Evolutionary conservation across 2,113 vertebrate species (phyloP), one percentile per base, ranked within the genome.

Genomic region (Danio rerio): DNA sequence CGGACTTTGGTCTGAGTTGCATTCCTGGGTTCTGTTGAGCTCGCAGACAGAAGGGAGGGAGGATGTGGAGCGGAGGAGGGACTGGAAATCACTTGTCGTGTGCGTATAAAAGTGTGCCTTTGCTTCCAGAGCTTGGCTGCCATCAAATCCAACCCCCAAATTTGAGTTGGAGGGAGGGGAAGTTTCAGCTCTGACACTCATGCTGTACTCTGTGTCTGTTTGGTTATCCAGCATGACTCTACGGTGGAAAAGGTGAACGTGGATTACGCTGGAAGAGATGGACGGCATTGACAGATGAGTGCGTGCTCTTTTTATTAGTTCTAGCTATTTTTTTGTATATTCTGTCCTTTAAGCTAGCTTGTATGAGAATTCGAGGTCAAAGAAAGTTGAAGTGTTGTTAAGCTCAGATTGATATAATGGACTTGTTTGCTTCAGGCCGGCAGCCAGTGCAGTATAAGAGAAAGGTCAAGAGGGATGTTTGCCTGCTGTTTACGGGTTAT

Each of bases 41-140:
- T 80, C 90, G 90, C 91, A 91, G 89, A 83, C 80, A 61, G 82
- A 63, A 40, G 59, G 83, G 75, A 85, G 75, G 83, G 77, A 56
- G 78, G 61, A 40, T 52, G 58, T 72, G 31, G 70, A 80, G 15
- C 52, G 83, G 69, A 78, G 83, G 79, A 68, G 84, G 83, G 86
- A 92, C 94, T 94, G 92, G 93, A 94, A 95, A 69, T 97, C 95
- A 94, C 62, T 96, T 96, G 95, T 93, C 92, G 95, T 92, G 92
- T 95, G 95, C 94, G 94, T 95, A 92, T 92, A 92, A 90, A 89
- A 93, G 93, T 94, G 92, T 92, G 93, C 93, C 73, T 92, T 87
- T 91, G 88, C 8, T 90, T 91, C 90, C 91, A 92, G 94, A 91
- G 94, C 95, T 95, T 95, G 95, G 93, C 92, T 91, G 92, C 84